Conservation (phyloP, 2,888 invertebrate genomes). For the Agrenia bidenticulata region DNA sequence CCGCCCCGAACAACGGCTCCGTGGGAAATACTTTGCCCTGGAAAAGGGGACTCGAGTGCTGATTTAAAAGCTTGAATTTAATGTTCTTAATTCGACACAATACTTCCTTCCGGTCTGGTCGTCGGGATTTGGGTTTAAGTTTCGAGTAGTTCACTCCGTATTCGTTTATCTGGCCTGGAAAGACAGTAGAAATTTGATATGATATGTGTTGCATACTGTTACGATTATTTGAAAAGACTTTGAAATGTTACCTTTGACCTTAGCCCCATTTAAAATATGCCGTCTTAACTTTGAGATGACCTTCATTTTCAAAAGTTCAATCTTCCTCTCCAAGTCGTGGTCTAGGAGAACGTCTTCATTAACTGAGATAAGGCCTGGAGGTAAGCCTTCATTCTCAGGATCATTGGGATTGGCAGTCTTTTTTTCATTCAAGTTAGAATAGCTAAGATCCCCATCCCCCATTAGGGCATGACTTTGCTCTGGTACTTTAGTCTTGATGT, state of each 20-base stretch:
- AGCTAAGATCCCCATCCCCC: conserved; percentile 39
- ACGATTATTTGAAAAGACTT: neutral
- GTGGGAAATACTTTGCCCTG: conserved; percentile 43
- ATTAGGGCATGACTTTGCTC: conserved; percentile 25
- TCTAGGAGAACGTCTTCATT: conserved; percentile 46
- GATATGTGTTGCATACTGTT: no score
- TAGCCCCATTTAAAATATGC: conserved; percentile 48
- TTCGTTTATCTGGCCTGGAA: conserved; percentile 49
- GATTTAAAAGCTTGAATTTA: conserved; percentile 37
- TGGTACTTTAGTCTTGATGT: conserved; percentile 24
- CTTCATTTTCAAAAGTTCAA: conserved; percentile 50
- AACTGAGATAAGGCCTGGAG: conserved; percentile 37
- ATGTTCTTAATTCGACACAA: conserved; percentile 47
- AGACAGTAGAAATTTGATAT: no score
- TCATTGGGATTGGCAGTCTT: conserved; percentile 5
- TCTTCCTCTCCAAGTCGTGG: conserved; percentile 37
- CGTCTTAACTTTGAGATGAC: conserved; percentile 49
- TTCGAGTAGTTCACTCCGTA: conserved; percentile 51
- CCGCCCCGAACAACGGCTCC: conserved; percentile 41
- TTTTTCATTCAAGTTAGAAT: conserved; percentile 21
- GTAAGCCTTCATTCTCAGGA: conserved; percentile 15
- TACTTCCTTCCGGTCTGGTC: conserved; percentile 39
- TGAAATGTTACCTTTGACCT: conserved; percentile 40
- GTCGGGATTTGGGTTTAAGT: conserved; percentile 42
- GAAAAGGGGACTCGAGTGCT: conserved; percentile 41